Evolutionary conservation across 2,113 vertebrate species (phyloP).

Genomic region (Sminthopsis crassicaudata): DNA sequence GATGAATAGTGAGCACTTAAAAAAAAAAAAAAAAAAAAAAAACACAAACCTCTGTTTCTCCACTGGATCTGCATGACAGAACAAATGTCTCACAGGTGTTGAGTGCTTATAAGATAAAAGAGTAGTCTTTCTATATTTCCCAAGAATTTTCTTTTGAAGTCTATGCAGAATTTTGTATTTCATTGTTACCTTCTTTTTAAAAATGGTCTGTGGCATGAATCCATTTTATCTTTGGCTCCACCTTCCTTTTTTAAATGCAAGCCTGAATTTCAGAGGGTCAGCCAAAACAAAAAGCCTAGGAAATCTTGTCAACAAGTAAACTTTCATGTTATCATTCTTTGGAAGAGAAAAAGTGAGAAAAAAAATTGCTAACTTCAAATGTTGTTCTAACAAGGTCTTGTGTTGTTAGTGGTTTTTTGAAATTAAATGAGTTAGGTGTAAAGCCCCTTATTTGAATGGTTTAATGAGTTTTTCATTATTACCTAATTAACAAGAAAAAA

Average conservation of each 20-base stretch:
- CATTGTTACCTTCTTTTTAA: constrained; percentile 61
- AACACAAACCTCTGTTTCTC: constrained; percentile 78
- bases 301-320: constrained; percentile 55
- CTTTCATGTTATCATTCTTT: constrained; percentile 51
- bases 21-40: constrained; percentile 79
- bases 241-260: constrained; percentile 54
- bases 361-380: constrained; percentile 35
- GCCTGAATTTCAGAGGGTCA: constrained; percentile 51
- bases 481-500: constrained; percentile 25
- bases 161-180: constrained; percentile 74
- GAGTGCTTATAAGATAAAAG: constrained; percentile 78
- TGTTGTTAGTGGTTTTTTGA: constrained; percentile 46
- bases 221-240: constrained; percentile 62
- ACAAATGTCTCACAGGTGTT: constrained; percentile 82
- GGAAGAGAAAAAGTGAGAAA: not conserved
- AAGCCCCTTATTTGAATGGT: constrained; percentile 12
- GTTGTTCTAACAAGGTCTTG: not conserved
- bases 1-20: constrained; percentile 83
- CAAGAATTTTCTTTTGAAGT: constrained; percentile 77
- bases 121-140: constrained; percentile 72
- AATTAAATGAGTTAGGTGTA: not conserved
- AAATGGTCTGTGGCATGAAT: constrained; percentile 56
- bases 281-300: constrained; percentile 64
- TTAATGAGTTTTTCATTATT: constrained; percentile 18
- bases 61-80: constrained; percentile 80